Conservation (phyloP, 2,113 vertebrate species). For the Solenodon paradoxus region DNA sequence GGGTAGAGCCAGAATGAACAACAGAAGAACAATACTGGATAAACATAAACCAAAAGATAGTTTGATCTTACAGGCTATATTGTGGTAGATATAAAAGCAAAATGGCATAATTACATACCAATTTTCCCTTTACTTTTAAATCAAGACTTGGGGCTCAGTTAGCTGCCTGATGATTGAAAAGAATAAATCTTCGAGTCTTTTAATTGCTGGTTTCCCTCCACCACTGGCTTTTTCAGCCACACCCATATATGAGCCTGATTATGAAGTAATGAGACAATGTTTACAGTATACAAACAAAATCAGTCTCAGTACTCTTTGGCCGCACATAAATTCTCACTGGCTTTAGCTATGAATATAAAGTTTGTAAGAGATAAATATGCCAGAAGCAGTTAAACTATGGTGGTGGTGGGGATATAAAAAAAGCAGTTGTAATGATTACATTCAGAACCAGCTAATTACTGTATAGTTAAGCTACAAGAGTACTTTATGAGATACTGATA, state of each 20-base stretch:
- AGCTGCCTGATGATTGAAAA: background rate
- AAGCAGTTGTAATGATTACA: background rate
- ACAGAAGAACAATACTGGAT: background rate
- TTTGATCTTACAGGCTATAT: background rate
- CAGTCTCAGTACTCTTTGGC: background rate
- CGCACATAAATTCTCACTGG: background rate
- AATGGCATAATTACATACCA: background rate
- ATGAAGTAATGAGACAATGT: slow-evolving; percentile 10
- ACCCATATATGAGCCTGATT: background rate
- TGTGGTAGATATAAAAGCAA: background rate
- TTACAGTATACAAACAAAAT: background rate
- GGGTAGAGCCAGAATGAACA: background rate
- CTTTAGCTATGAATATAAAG: background rate
- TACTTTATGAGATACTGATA: background rate
- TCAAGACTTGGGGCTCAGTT: background rate
- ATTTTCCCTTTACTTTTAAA: background rate
- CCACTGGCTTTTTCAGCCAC: background rate
- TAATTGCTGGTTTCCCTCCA: background rate
- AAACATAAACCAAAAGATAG: background rate
- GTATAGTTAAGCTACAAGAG: background rate
- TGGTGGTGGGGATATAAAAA: background rate
- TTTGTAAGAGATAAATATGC: background rate
- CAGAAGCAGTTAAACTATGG: background rate
- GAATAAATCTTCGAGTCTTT: background rate
- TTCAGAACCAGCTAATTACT: background rate